Evolutionary conservation across 92 coral and sea anemone genomes (phyloP).

Genomic region (Galaxea fascicularis): DNA sequence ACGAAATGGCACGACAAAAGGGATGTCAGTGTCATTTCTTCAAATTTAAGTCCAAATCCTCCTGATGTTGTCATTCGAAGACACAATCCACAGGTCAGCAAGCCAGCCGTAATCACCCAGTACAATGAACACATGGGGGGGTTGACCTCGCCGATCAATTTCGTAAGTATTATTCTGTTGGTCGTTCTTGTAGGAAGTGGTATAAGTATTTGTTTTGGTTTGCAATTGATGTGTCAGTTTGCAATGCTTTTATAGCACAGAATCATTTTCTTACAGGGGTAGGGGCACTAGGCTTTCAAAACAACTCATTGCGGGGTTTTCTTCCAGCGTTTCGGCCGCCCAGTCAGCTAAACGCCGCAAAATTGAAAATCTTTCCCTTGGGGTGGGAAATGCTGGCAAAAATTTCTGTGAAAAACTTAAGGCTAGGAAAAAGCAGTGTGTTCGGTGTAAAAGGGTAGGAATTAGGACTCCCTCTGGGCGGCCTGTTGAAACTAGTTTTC

Average conservation of each 20-base stretch:
- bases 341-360: neutral
- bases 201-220: neutral
- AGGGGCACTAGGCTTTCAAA: neutral
- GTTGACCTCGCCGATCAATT: constrained; percentile 26
- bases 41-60: no score
- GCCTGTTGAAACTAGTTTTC: no score
- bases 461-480: constrained; percentile 41
- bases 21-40: no score
- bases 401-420: constrained; percentile 32
- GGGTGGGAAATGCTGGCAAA: constrained; percentile 11
- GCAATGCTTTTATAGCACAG: neutral
- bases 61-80: neutral
- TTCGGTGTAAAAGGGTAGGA: constrained; percentile 23
- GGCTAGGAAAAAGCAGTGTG: constrained; percentile 32
- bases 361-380: neutral
- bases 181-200: constrained; percentile 31
- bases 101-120: neutral
- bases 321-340: neutral
- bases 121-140: constrained; percentile 24
- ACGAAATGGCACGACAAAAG: no score
- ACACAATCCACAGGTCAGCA: neutral
- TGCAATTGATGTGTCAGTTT: neutral
- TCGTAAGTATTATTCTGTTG: constrained; percentile 33
- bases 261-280: neutral
- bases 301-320: constrained; percentile 44